Evolutionary conservation across 1,140 invertebrate genomes (phyloP).

Genomic region (Battus philenor): DNA sequence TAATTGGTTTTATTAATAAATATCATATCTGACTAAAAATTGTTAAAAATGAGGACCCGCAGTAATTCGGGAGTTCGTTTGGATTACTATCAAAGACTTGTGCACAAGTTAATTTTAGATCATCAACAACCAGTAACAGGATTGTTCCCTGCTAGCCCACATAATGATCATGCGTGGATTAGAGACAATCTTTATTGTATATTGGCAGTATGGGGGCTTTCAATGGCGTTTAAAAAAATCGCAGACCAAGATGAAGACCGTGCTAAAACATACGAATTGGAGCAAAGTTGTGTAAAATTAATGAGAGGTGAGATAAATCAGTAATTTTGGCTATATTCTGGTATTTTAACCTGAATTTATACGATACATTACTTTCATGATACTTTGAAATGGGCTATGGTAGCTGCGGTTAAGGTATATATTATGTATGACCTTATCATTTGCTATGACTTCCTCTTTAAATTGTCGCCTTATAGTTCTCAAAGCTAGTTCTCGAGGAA

Average conservation of each 20-base stretch:
- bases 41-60: constrained; percentile 91
- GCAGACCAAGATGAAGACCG: constrained; percentile 98
- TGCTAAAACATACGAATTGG: constrained; percentile 98
- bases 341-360: no score
- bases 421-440: no score
- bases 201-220: constrained; percentile 97
- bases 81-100: constrained; percentile 95
- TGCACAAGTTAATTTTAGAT: constrained; percentile 93
- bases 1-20: not conserved
- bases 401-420: no score
- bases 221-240: constrained; percentile 99
- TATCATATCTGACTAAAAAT: no score
- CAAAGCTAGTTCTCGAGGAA: no score
- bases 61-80: constrained; percentile 96
- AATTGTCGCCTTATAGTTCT: no score
- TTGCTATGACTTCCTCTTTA: no score
- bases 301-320: constrained; percentile 82
- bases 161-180: constrained; percentile 97
- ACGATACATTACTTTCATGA: no score
- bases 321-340: no score
- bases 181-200: constrained; percentile 99
- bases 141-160: constrained; percentile 89
- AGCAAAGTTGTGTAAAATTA: constrained; percentile 92
- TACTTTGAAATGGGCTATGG: no score
- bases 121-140: constrained; percentile 98